phyloP scores from a whole-genome alignment of 2,888 invertebrate genomes.

The Phanerotoma sp. region DNA sequence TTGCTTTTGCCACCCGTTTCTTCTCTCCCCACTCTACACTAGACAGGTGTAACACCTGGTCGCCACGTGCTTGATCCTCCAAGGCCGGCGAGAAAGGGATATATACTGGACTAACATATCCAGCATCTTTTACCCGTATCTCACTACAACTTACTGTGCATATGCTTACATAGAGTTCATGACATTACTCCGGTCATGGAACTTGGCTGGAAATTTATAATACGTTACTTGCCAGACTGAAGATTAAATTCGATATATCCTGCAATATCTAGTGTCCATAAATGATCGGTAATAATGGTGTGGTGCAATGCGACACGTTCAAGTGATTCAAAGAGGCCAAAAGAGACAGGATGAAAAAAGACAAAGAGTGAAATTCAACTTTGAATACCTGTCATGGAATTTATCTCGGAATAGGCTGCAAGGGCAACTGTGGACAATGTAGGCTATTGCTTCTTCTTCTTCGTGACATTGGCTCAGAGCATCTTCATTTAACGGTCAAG shows the following conservation, averaged over 20 bases:
- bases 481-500: conserved; percentile 21
- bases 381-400: conserved; percentile 20
- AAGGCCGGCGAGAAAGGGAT: conserved; percentile 46
- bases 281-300: background rate
- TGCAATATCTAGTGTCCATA: background rate
- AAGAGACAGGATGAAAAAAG: background rate
- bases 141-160: background rate
- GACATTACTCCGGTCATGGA: background rate
- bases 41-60: conserved; percentile 38
- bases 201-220: background rate
- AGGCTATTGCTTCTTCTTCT: conserved; percentile 13
- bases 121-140: too few species aligned
- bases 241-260: too few species aligned
- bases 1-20: conserved; percentile 9
- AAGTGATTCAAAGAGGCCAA: background rate
- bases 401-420: conserved; percentile 25
- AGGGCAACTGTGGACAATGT: conserved; percentile 22
- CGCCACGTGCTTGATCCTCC: conserved; percentile 46
- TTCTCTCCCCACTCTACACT: conserved; percentile 6
- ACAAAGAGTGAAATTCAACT: conserved; percentile 1
- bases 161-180: background rate
- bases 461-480: conserved; percentile 17
- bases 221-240: too few species aligned
- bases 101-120: background rate
- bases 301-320: conserved; percentile 1